These are phyloP conservation scores for Xiphophorus birchmanni DNA, from an alignment of 2,797 vertebrate genomes.

Conservation along the genomic window DNA sequence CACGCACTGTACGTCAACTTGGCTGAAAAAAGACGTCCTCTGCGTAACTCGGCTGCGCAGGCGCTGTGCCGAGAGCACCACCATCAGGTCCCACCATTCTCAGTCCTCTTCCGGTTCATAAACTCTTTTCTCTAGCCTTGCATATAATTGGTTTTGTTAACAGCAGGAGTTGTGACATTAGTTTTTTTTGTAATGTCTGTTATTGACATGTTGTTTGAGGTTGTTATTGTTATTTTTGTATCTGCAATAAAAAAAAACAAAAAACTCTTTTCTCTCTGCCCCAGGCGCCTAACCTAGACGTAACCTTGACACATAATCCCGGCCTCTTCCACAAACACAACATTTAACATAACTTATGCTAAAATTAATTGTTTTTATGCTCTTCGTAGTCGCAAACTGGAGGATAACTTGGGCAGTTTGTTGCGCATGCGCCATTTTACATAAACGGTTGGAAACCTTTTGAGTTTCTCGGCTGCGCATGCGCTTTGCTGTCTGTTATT, in stretches of 20 bases:
- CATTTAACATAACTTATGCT: background rate
- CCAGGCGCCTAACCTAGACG: background rate
- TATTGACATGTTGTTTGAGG: too few relatives aligned
- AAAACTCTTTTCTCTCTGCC: background rate
- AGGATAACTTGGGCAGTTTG: background rate
- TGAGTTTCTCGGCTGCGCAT: conserved; percentile 41
- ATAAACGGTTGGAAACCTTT: background rate
- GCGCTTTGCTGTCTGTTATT: conserved; percentile 29
- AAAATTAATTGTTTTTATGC: background rate
- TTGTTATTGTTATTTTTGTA: too few relatives aligned
- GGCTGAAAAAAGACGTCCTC: conserved; percentile 38
- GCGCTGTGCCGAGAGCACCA: conserved; percentile 23
- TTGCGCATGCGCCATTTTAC: background rate
- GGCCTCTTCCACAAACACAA: background rate
- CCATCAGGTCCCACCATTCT: background rate
- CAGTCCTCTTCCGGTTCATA: conserved; percentile 6
- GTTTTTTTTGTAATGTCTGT: too few relatives aligned
- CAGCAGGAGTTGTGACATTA: too few relatives aligned
- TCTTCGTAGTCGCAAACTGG: background rate
- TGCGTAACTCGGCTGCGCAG: conserved; percentile 46
- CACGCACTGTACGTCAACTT: conserved; percentile 68
- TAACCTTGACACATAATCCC: background rate
- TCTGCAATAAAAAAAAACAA: too few relatives aligned
- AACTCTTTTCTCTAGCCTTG: background rate
- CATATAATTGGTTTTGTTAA: too few relatives aligned